Percentiles rank a stretch among this genome's conserved stretches.
phyloP scores from a whole-genome alignment of 2,113 vertebrate species.

The Colaptes auratus region DNA sequence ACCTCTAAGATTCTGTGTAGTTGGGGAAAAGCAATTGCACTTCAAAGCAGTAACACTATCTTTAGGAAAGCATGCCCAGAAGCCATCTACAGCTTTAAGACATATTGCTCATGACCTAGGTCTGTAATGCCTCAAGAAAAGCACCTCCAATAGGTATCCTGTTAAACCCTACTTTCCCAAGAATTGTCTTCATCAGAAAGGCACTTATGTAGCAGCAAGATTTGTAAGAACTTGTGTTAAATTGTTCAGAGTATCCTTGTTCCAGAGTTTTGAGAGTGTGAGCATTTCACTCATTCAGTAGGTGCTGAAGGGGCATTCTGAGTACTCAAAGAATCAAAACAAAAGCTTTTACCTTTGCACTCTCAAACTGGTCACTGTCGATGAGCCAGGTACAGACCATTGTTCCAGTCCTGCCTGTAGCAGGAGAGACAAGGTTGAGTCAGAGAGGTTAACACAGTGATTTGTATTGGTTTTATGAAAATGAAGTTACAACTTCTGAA shows the following conservation, averaged over 20 bases:
- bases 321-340: neutral
- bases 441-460: neutral
- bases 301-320: neutral
- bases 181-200: neutral
- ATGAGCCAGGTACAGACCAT: constrained; percentile 92
- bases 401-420: constrained; percentile 91
- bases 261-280: neutral
- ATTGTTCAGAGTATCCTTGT: neutral
- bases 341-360: constrained; percentile 83
- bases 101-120: neutral
- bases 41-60: neutral
- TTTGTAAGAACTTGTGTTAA: neutral
- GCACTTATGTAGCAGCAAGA: neutral
- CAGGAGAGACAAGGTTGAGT: neutral
- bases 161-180: neutral
- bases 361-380: constrained; percentile 87
- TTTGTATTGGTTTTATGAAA: neutral
- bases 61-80: neutral
- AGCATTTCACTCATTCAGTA: neutral
- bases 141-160: neutral
- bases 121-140: neutral
- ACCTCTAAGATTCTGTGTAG: no score
- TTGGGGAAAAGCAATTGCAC: neutral
- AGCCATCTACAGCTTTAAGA: neutral
- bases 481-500: neutral